phyloP scores from a whole-genome alignment of 2,113 vertebrate species.

The Zosterops japonicus region DNA sequence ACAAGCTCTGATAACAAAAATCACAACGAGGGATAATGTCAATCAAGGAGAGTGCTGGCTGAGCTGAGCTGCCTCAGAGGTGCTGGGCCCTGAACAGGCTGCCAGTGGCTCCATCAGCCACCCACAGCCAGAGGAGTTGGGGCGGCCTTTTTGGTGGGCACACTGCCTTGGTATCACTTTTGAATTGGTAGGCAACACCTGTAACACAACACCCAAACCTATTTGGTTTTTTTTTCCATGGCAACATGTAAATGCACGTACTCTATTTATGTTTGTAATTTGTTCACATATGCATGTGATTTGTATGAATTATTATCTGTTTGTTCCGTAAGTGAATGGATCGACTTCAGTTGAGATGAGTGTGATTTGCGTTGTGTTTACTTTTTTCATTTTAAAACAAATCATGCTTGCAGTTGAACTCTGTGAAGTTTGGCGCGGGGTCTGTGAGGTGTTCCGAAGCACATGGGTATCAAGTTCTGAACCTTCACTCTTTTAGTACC shows the following conservation, averaged over 20 bases:
- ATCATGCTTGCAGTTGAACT: background rate
- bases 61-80: background rate
- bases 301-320: background rate
- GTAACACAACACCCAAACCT: background rate
- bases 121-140: rapidly evolving
- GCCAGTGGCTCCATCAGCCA: background rate
- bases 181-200: background rate
- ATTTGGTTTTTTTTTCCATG: background rate
- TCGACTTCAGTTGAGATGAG: background rate
- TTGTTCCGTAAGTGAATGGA: background rate
- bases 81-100: background rate
- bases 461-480: rapidly evolving
- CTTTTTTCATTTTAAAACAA: background rate
- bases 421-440: background rate
- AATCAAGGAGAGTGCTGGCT: background rate
- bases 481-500: background rate
- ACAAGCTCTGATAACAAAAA: background rate
- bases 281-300: background rate
- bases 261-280: background rate
- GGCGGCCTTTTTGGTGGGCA: rapidly evolving
- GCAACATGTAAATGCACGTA: background rate
- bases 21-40: too few species aligned
- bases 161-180: background rate
- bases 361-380: background rate
- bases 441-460: background rate